Base-by-base conservation (phyloP, 2,888 invertebrate species). In the Liodrosophila aerea region DNA sequence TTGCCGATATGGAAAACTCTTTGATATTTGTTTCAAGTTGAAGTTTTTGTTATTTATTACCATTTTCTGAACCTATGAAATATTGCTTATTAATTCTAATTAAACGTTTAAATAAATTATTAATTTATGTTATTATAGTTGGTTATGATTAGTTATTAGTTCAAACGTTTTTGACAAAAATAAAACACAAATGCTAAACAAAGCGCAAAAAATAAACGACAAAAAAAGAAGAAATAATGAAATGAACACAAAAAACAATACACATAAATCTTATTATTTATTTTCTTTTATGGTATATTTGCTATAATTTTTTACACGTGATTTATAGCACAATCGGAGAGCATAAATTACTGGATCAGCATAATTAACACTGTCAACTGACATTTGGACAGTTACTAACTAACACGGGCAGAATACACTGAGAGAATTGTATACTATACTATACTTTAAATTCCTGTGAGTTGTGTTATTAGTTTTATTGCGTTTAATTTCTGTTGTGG, bases 131-230 rank as follows among this genome's bases (percentile, higher is more conserved):
- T 77, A 70, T 72, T 67, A 51, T 84, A 82, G 84, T 86, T 88
- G 87, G 87, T 88, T 88, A 88, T 87, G 86, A 86, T 88, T 88
- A 88, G 82, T 83, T 80, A 68, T 70, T 85, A 87, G 81, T 74
- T 82, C 78, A 69, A 75, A 70, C 64, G 54, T 67, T 83, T 80
- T 76, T 71, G 68, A 72, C 64, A 76, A 72, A 77, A 71, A 84
- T 72, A 85, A 77, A 76, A 70, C 73, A 78, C 70, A 69, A 64
- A 72, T 39, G 39, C 36, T 57, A 68, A 64, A 58, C 63, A 60
- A 53, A 66, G 69, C 71, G 64, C 67, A 63, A 67, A 74, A 73
- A 73, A 70, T 47, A 43, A 66, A 51, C 54, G n/a, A 71, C 4
- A 36, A 45, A 53, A 65, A 61, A 57, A 69, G 54, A 66, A 54